Evolutionary conservation across 1,140 invertebrate genomes (phyloP).

Genomic region (Lordiphosa stackelbergi): DNA sequence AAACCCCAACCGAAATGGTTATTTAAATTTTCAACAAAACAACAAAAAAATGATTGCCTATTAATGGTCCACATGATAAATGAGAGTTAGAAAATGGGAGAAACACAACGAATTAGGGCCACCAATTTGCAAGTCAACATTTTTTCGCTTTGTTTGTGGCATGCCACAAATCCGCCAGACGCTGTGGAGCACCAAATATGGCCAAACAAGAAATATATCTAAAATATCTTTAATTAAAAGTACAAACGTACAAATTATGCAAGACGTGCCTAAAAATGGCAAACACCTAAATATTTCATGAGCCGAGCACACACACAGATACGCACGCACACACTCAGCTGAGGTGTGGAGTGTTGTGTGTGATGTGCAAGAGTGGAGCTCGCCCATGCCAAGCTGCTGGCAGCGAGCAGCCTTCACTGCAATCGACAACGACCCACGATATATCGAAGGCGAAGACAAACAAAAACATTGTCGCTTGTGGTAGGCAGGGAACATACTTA

Average conservation of each 20-base stretch:
- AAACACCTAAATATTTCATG: constrained; percentile 72
- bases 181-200: constrained; percentile 31
- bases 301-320: constrained; percentile 45
- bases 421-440: constrained; percentile 56
- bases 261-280: constrained; percentile 70
- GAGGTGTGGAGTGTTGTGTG: constrained; percentile 41
- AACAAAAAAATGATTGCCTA: constrained; percentile 19
- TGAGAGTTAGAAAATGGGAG: constrained; percentile 13
- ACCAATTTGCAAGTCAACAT: constrained; percentile 44
- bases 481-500: no score
- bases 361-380: constrained; percentile 44
- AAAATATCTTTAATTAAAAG: constrained; percentile 70
- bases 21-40: constrained; percentile 12
- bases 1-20: constrained; percentile 1
- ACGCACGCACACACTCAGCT: constrained; percentile 11
- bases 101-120: constrained; percentile 45
- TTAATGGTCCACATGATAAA: constrained; percentile 45
- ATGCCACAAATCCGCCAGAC: constrained; percentile 30
- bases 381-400: constrained; percentile 31
- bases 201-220: constrained; percentile 55
- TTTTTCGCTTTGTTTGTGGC: constrained; percentile 11
- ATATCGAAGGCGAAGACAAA: constrained; percentile 60
- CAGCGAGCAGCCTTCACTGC: constrained; percentile 15
- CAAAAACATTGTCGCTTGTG: constrained; percentile 41
- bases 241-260: constrained; percentile 71